Conservation (phyloP, 2,113 vertebrate species). For the Hippotragus niger region DNA sequence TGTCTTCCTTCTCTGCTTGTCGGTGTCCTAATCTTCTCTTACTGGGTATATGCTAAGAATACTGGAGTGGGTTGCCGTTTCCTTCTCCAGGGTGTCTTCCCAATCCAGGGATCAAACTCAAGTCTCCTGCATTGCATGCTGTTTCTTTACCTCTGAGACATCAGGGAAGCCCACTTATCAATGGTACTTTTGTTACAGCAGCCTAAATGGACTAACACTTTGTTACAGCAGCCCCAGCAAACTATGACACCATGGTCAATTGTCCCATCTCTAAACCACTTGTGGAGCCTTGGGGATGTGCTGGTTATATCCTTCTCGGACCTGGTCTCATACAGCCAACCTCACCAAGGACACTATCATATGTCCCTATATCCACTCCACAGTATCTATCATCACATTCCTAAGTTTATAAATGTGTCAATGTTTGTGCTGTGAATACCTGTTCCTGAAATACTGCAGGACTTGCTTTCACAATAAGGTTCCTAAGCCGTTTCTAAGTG, state of each 20-base stretch:
- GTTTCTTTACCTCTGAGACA: too few species aligned
- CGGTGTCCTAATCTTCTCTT: too few species aligned
- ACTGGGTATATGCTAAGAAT: too few species aligned
- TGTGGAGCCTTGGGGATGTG: background rate
- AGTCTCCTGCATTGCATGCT: too few species aligned
- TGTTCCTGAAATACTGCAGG: background rate
- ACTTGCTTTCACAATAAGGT: background rate
- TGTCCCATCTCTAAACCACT: background rate
- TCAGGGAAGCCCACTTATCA: too few species aligned
- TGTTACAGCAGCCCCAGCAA: background rate
- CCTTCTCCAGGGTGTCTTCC: too few species aligned
- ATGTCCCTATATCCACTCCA: background rate
- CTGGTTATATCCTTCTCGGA: background rate
- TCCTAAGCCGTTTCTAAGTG: background rate
- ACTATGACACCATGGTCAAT: fast-evolving
- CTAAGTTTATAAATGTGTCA: background rate
- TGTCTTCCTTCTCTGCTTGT: too few species aligned
- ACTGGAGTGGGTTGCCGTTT: too few species aligned
- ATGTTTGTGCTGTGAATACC: background rate
- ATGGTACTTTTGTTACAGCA: background rate
- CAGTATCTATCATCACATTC: background rate
- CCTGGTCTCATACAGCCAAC: fast-evolving
- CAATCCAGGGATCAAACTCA: too few species aligned
- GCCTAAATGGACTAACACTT: background rate
- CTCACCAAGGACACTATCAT: background rate